A percentile compares a stretch with the other conserved stretches of the same genome.
phyloP scores from a whole-genome alignment of 2,888 invertebrate genomes.

The Ectemnius continuus region DNA sequence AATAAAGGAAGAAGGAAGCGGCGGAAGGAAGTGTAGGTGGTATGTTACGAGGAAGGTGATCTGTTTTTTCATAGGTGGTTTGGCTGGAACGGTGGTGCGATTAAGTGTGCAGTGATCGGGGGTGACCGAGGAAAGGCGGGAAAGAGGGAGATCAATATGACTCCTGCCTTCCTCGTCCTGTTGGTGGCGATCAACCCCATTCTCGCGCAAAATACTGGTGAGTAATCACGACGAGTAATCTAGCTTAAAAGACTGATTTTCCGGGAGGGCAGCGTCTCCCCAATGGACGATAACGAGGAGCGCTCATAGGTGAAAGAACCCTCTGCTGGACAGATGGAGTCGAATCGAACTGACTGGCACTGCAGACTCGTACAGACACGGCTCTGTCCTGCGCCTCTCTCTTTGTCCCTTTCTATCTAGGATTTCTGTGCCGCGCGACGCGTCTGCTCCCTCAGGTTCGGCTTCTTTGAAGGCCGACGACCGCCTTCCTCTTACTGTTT shows the following conservation, averaged over 20 bases:
- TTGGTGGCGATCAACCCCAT: constrained; percentile 77
- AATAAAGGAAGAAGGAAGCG: too few relatives aligned
- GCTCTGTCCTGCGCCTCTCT: too few relatives aligned
- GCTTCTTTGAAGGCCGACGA: too few relatives aligned
- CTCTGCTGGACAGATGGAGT: background rate
- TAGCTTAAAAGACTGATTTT: constrained; percentile 43
- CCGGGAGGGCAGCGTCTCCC: constrained; percentile 1
- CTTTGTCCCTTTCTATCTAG: too few relatives aligned
- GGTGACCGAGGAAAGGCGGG: constrained; percentile 71
- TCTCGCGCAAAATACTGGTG: constrained; percentile 76
- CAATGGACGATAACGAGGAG: background rate
- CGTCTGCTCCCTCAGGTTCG: too few relatives aligned
- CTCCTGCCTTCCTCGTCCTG: constrained; percentile 76
- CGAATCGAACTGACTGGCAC: too few relatives aligned
- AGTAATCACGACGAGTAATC: constrained; percentile 69
- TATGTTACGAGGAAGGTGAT: constrained; percentile 73
- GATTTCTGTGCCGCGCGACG: too few relatives aligned
- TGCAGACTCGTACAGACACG: too few relatives aligned
- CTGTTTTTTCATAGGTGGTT: constrained; percentile 73
- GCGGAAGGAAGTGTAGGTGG: constrained; percentile 55
- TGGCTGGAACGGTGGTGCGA: constrained; percentile 68
- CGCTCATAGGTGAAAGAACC: background rate
- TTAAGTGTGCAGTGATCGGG: constrained; percentile 75
- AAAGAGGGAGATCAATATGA: constrained; percentile 77
- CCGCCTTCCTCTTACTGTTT: too few relatives aligned